A percentile compares a stretch with the other conserved stretches of the same genome.
Conservation (phyloP, 2,888 invertebrate species). For the Drosophila borealis region DNA sequence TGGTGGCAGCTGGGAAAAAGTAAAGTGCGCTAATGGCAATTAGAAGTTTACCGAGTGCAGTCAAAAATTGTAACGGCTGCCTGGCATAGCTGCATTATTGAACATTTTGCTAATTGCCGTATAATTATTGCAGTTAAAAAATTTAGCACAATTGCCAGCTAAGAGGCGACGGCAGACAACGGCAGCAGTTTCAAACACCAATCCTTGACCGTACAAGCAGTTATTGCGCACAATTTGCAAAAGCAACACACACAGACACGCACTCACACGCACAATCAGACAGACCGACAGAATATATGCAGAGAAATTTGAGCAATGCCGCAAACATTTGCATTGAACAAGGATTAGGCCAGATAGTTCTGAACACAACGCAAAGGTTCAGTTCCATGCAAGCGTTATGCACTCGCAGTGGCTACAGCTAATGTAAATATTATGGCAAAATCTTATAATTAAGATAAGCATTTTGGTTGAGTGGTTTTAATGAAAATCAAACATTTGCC, state of each 20-base stretch:
- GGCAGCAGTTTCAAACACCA: not conserved
- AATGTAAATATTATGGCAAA: slow-evolving; percentile 72
- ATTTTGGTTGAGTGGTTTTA: slow-evolving; percentile 65
- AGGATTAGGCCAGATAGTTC: slow-evolving; percentile 25
- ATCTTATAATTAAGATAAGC: slow-evolving; percentile 78
- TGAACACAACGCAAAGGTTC: not conserved
- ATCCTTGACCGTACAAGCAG: slow-evolving; percentile 30
- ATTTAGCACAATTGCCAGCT: slow-evolving; percentile 57
- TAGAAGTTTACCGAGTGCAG: slow-evolving; percentile 78
- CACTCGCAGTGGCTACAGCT: slow-evolving; percentile 49
- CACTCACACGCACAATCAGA: not conserved
- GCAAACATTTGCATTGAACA: slow-evolving; percentile 54
- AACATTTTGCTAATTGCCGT: slow-evolving; percentile 78
- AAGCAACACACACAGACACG: not conserved
- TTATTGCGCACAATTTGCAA: slow-evolving; percentile 12
- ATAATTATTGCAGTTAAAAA: slow-evolving; percentile 80
- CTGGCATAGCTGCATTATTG: slow-evolving; percentile 74
- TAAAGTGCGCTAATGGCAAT: slow-evolving; percentile 80
- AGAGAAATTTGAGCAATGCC: slow-evolving; percentile 38
- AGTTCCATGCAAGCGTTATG: slow-evolving; percentile 35
- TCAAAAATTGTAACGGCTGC: slow-evolving; percentile 79
- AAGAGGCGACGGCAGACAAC: slow-evolving; percentile 10
- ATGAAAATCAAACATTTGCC: slow-evolving; percentile 72
- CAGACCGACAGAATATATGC: slow-evolving; percentile 1
- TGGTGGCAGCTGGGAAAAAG: slow-evolving; percentile 55